phyloP scores from a whole-genome alignment of 2,888 invertebrate species.

The Allophyes oxyacanthae region DNA sequence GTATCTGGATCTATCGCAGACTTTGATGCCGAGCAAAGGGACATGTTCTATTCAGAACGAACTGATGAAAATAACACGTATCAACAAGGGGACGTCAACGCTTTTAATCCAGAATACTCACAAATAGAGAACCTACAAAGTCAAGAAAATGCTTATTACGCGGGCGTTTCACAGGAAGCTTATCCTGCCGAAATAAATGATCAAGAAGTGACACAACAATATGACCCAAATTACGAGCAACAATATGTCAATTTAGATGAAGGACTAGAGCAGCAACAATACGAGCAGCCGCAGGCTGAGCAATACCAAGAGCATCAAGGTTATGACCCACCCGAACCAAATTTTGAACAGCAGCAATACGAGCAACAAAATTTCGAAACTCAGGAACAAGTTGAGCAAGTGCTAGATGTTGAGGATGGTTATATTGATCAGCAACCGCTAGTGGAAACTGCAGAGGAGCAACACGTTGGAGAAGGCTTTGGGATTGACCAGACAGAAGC shows the following conservation, averaged over 20 bases:
- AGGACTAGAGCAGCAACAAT: constrained; percentile 45
- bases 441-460: not conserved
- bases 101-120: constrained; percentile 54
- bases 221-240: constrained; percentile 76
- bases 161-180: constrained; percentile 62
- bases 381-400: constrained; percentile 61
- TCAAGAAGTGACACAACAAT: constrained; percentile 69
- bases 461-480: not conserved
- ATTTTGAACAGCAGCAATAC: constrained; percentile 45
- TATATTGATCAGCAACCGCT: constrained; percentile 28
- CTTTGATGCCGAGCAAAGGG: constrained; percentile 72
- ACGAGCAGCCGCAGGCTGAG: constrained; percentile 41
- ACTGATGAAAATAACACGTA: constrained; percentile 58
- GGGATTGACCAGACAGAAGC: constrained; percentile 3
- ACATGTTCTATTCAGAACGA: constrained; percentile 76
- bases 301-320: constrained; percentile 24
- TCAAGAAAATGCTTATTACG: constrained; percentile 70
- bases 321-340: constrained; percentile 22
- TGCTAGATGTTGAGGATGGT: constrained; percentile 68
- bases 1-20: constrained; percentile 60
- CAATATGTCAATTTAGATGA: constrained; percentile 65
- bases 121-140: constrained; percentile 60
- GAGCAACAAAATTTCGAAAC: constrained; percentile 55
- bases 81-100: constrained; percentile 47
- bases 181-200: constrained; percentile 69